Base-by-base conservation (phyloP, 2,888 invertebrate species). In the Drosophila kanekoi region DNA sequence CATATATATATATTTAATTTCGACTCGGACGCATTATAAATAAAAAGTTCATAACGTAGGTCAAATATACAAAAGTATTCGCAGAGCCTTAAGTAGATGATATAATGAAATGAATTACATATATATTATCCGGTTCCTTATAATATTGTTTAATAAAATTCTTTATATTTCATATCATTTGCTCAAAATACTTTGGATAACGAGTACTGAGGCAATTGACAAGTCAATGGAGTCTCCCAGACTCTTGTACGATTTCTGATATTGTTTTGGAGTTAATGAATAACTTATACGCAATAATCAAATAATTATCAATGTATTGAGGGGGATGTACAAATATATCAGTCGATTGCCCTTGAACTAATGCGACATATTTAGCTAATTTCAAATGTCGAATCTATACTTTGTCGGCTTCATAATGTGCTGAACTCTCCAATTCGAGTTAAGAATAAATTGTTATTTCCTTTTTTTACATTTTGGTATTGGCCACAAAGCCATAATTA, bases 271-370 rank as follows among this genome's bases (percentile, higher is more conserved):
- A 28, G 8, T 28, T 2, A 2, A 28, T 28, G 8, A 28, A 28
- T 28, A 28, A 8, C 8, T 28, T 8, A 8, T 8, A 16, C 3
- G 16, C 4, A 16, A 16, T 4, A 40, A 10, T 40, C 10, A 4
- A 20, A 43, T 33, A 35, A 43, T 20, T 35, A 11, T 23, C 3
- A n/a, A 45, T 32, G 28, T 28, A 23, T 23, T 23, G 6, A n/a
- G 2, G 23, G 23, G 23, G 1, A 23, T 23, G 23, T 23, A 23
- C 23, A 23, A 23, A 20, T 51, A 32, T 51, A 38, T 18, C 38
- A 35, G 38, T 18, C 16, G 37, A 14, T 23, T 71, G 77, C 35
- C 68, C 68, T 70, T 81, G 70, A 84, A 70, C 65, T 64, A 35
- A 14, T 35, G 14, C 38, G 41, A 40, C 68, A 79, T 70, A 57